Evolutionary conservation across 30 jellyfish, hydroid and myxozoan species (phyloP), one percentile per base, ranked within the genome.

Genomic region (Cassiopea andromeda): DNA sequence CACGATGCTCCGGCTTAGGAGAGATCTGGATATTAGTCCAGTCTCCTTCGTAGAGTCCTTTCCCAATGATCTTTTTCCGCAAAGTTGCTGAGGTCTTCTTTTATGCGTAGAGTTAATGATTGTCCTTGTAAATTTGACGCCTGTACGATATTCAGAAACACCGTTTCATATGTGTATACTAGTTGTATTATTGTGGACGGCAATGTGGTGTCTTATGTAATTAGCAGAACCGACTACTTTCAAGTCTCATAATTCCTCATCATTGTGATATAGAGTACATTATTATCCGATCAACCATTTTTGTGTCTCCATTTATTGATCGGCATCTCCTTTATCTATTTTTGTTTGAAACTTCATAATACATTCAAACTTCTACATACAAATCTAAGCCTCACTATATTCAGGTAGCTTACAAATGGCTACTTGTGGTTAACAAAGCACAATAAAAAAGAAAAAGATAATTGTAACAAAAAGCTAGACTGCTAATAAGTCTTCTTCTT

Each of bases 161-260:
- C 57, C 48, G 90, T 77, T 77, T 77, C 84, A 78, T 87, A 87
- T 87, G 90, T 87, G 94, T 71, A 87, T 57, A 86, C 83, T 48
- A 67, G 94, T 87, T 78, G 90, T 87, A 87, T 69, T 87, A 68
- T 61, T 50, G 47, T 64, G 88, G 74, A 69, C 90, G 48, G 87
- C 76, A 75, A 73, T 59, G 93, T 74, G 85, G 18, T 74, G 50
- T 8, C 49, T 77, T 44, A 46, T 83, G 91, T 83, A 83, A 67
- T 47, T 83, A 57, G 91, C 38, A 69, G 82, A 69, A 60, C 50
- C 69, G 44, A 84, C 70, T 84, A 19, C 38, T 83, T 69, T 68
- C 6, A 64, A 83, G 91, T 83, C 84, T 70, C 84, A 48, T 50
- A 69, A 69, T 48, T 68, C 84, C 75, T 14, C 64, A 86, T 75